These are phyloP conservation scores for Poecilia velifera DNA, from an alignment of 2,797 vertebrate genomes.

Conservation along the genomic window DNA sequence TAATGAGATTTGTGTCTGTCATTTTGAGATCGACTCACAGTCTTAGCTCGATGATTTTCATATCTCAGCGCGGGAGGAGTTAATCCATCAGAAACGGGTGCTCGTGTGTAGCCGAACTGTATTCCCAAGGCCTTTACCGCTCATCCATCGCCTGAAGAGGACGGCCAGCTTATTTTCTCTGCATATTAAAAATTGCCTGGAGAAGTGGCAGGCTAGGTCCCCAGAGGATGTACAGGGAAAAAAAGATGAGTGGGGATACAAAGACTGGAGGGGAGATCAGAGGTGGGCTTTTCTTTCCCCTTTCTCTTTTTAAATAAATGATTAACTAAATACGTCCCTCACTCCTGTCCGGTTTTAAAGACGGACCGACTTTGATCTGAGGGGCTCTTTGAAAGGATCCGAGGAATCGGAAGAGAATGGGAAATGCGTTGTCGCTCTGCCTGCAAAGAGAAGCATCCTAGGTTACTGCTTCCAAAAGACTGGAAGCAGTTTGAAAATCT, in stretches of 20 bases:
- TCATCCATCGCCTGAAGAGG: slow-evolving; percentile 61
- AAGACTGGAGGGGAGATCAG: slow-evolving; percentile 34
- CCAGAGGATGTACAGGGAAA: slow-evolving; percentile 35
- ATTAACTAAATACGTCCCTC: slow-evolving; percentile 71
- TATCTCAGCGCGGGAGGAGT: slow-evolving; percentile 42
- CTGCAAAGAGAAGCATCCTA: slow-evolving; percentile 47
- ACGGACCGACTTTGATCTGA: slow-evolving; percentile 73
- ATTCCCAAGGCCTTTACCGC: slow-evolving; percentile 53
- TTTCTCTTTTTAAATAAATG: slow-evolving; percentile 67
- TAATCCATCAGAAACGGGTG: slow-evolving; percentile 64
- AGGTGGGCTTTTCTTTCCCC: slow-evolving; percentile 21
- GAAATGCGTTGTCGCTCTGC: slow-evolving; percentile 42
- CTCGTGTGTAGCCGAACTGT: slow-evolving; percentile 45
- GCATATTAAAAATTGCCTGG: slow-evolving; percentile 62
- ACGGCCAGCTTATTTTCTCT: slow-evolving; percentile 64
- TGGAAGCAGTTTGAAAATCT: background rate
- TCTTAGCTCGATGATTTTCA: slow-evolving; percentile 15
- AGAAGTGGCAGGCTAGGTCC: slow-evolving; percentile 55
- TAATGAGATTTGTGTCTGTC: slow-evolving; percentile 46
- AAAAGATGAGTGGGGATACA: slow-evolving; percentile 44
- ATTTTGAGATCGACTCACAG: slow-evolving; percentile 21
- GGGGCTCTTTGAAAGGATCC: slow-evolving; percentile 76
- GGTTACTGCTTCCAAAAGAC: slow-evolving; percentile 22
- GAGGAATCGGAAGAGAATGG: slow-evolving; percentile 53
- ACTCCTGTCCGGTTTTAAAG: slow-evolving; percentile 70